A percentile compares a stretch with the other conserved stretches of the same genome.
These are phyloP conservation scores for Cydia splendana DNA, from an alignment of 1,140 invertebrate genomes.

Conservation along the genomic window DNA sequence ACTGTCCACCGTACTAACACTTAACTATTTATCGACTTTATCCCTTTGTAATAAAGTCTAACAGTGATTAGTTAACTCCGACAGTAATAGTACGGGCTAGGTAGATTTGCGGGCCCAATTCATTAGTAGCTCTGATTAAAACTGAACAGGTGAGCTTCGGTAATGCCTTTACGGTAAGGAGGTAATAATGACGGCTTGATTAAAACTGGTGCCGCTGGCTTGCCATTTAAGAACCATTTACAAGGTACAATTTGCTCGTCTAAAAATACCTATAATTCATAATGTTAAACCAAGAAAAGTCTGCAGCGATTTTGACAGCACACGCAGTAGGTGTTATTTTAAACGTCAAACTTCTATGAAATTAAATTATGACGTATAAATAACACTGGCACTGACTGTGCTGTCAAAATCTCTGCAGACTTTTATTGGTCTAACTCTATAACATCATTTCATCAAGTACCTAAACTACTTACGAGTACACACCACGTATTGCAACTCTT, in stretches of 20 bases:
- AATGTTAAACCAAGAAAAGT: too few relatives aligned
- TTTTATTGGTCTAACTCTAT: too few relatives aligned
- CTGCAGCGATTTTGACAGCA: too few relatives aligned
- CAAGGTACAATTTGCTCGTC: neutral
- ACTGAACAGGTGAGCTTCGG: neutral
- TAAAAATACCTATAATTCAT: too few relatives aligned
- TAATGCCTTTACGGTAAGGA: constrained; percentile 3
- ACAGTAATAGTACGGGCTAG: neutral
- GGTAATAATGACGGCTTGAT: neutral
- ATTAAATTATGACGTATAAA: too few relatives aligned
- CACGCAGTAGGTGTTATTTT: too few relatives aligned
- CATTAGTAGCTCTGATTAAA: constrained; percentile 2
- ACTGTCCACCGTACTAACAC: neutral
- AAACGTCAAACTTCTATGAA: too few relatives aligned
- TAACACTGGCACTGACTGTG: too few relatives aligned
- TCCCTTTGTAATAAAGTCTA: neutral
- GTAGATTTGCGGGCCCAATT: constrained; percentile 6
- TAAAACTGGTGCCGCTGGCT: neutral
- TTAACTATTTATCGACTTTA: neutral
- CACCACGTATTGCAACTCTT: too few relatives aligned
- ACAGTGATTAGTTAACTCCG: neutral
- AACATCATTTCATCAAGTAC: too few relatives aligned
- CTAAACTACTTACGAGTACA: accelerated
- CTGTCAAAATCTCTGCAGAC: too few relatives aligned
- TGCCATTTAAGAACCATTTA: too few relatives aligned